A percentile compares a stretch with the other conserved stretches of the same genome.
Evolutionary conservation across 1,140 invertebrate genomes (phyloP).

Genomic region (Diprion similis): DNA sequence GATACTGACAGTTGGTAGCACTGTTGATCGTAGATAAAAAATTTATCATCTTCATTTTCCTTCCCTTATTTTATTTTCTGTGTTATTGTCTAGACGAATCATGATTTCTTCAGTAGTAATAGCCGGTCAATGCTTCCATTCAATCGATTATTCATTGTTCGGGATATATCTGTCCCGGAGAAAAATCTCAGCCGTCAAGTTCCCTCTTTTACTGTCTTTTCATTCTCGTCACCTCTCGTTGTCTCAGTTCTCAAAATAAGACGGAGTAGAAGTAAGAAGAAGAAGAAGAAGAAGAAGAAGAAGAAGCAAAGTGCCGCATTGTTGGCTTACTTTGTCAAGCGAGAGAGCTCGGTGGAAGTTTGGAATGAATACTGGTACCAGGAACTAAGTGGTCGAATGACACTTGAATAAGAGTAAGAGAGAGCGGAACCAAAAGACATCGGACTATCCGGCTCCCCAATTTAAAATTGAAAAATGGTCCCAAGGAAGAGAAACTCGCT

Average conservation of each 20-base stretch:
- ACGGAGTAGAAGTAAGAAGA: too few species aligned
- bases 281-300: too few species aligned
- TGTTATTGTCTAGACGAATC: too few species aligned
- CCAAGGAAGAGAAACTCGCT: too few species aligned
- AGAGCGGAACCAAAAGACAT: not conserved
- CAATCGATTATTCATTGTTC: too few species aligned
- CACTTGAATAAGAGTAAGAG: not conserved
- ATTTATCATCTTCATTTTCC: constrained; percentile 18
- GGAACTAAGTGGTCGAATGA: constrained; percentile 1
- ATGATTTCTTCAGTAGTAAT: too few species aligned
- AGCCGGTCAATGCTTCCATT: too few species aligned
- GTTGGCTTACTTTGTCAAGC: not conserved
- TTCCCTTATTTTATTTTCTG: not conserved
- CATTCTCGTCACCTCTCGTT: not conserved
- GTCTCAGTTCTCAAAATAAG: not conserved
- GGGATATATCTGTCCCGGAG: too few species aligned
- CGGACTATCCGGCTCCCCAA: not conserved
- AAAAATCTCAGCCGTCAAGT: not conserved
- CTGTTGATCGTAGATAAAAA: constrained; percentile 21
- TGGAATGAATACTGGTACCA: not conserved
- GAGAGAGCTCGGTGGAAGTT: not conserved
- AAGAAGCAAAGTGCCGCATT: not conserved
- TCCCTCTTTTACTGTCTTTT: not conserved
- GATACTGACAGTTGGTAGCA: not conserved
- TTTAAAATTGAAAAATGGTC: not conserved